A percentile compares a stretch with the other conserved stretches of the same genome.
Conservation (phyloP, 2,113 vertebrate species). For the Brachypodius melanocephalos region DNA sequence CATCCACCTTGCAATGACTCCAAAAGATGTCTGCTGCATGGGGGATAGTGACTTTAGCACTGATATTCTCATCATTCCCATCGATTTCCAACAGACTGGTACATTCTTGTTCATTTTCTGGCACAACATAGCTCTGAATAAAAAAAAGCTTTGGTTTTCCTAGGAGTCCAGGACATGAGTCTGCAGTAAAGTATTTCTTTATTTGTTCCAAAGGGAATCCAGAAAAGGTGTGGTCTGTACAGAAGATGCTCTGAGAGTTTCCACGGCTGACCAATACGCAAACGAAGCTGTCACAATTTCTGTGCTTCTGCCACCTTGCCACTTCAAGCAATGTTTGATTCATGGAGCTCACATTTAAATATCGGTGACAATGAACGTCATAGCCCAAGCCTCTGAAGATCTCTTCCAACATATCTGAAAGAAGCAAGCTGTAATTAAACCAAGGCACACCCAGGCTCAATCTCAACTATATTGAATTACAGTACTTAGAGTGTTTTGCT, state of each 20-base stretch:
- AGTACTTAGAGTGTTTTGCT: neutral
- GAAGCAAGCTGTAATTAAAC: neutral
- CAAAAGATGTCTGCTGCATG: conserved; percentile 87
- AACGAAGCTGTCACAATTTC: conserved; percentile 74
- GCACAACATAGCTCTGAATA: conserved; percentile 82
- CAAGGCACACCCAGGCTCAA: neutral
- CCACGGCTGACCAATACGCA: conserved; percentile 88
- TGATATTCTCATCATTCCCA: neutral
- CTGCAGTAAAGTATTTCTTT: conserved; percentile 76
- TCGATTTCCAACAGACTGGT: conserved; percentile 75
- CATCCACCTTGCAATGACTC: conserved; percentile 84
- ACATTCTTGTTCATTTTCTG: neutral
- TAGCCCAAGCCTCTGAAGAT: conserved; percentile 81
- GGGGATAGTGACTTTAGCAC: conserved; percentile 57
- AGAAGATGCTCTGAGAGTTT: conserved; percentile 70
- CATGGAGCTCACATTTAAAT: conserved; percentile 28
- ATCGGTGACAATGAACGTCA: conserved; percentile 51
- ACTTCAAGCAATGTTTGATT: conserved; percentile 39
- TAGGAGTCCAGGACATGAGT: conserved; percentile 75
- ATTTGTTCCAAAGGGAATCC: conserved; percentile 74
- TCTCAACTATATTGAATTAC: neutral
- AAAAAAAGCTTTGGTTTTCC: conserved; percentile 96
- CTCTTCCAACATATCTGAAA: conserved; percentile 74
- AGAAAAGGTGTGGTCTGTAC: conserved; percentile 60
- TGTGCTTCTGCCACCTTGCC: conserved; percentile 56